A percentile compares a stretch with the other conserved stretches of the same genome.
Evolutionary conservation across 2,888 invertebrate species (phyloP).

Genomic region (Sthenelais limicola): DNA sequence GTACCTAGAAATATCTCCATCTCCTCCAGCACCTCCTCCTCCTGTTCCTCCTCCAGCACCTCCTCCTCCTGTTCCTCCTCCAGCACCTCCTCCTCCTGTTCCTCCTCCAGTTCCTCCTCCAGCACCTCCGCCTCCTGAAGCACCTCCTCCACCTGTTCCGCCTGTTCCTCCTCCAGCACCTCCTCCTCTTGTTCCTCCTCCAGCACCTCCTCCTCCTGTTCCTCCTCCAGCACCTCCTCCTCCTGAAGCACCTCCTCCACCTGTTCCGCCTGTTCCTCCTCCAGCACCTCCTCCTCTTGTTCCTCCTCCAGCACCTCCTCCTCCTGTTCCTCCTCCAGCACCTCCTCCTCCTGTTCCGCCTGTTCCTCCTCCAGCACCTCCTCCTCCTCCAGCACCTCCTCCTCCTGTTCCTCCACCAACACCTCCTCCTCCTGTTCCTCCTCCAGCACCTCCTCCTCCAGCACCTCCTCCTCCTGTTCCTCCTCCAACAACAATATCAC

Average conservation of each 20-base stretch:
- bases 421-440: neutral
- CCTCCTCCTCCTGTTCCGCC: neutral
- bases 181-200: too few species aligned
- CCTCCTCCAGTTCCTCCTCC: slow-evolving; percentile 19
- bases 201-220: too few species aligned
- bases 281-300: neutral
- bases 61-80: neutral
- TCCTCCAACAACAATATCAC: too few species aligned
- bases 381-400: too few species aligned
- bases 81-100: slow-evolving; percentile 27
- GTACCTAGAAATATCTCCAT: too few species aligned
- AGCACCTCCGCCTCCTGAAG: slow-evolving; percentile 22
- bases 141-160: too few species aligned
- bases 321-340: neutral
- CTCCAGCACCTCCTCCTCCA: neutral
- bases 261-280: too few species aligned
- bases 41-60: slow-evolving; percentile 7
- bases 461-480: neutral
- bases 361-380: too few species aligned
- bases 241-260: too few species aligned
- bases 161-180: too few species aligned
- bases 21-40: neutral
- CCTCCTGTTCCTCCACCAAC: too few species aligned
- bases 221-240: too few species aligned
- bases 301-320: neutral